Evolutionary conservation across 1,140 invertebrate genomes (phyloP), one percentile per base, ranked within the genome.

Genomic region (Drosophila guanche): DNA sequence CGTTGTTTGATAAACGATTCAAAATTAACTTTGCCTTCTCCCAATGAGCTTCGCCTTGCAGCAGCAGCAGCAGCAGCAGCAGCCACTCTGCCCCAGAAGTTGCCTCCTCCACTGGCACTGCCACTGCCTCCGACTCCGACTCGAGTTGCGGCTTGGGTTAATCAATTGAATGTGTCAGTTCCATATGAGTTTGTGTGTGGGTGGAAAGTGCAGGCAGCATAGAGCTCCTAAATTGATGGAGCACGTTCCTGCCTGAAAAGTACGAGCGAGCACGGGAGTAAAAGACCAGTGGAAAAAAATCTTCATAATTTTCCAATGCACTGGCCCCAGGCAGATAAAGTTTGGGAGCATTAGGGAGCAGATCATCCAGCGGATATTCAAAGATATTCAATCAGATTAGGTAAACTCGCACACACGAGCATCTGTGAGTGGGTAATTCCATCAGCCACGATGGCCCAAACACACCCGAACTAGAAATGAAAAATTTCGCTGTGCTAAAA

Each of bases 81-180:
- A 50, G 27, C 40, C 29, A 33, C 52, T 60, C 56, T 83, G 46
- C 33, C 59, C 57, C 45, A 73, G 69, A 76, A 77, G 50, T 85
- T 86, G 73, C 47, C 50, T 71, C 43, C 41, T 59, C 67, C 53
- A 46, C 33, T 10, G 53, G 1, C 33, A 3, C 29, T 10, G 10
- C 33, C 10, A 2, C 33, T 0, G 10, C 33, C 10, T 12, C 33
- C 3, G 33, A 8, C 33, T 37, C 3, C 10, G 10, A 4, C 10
- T 37, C 10, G 33, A 37, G 45, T 63, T 88, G 81, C 50, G 83
- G 78, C 74, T 78, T 62, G 65, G 71, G 42, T 86, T 86, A 86
- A 86, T 86, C 83, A 86, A 86, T 86, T 86, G 83, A 74, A 68
- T 75, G 67, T 78, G 81, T 83, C 81, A 86, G 83, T 59, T 88